phyloP scores from a whole-genome alignment of 2,888 invertebrate species.

The Cremastinae sp. region DNA sequence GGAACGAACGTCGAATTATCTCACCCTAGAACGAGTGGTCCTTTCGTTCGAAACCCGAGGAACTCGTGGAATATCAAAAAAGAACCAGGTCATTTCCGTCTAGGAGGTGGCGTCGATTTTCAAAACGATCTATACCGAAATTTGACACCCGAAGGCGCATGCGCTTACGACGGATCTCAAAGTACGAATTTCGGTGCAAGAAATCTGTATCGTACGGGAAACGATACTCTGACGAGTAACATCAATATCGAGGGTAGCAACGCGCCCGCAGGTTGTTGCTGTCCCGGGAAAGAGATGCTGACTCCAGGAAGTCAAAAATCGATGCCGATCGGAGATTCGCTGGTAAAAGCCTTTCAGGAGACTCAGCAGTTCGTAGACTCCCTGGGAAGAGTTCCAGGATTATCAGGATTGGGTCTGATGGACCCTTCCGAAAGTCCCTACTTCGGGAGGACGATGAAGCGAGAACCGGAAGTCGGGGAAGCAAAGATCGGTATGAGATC shows the following conservation, averaged over 20 bases:
- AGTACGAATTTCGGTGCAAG: slow-evolving; percentile 41
- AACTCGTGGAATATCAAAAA: slow-evolving; percentile 47
- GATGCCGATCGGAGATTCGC: slow-evolving; percentile 69
- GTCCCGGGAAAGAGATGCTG: slow-evolving; percentile 60
- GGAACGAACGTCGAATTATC: slow-evolving; percentile 55
- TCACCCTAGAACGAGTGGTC: slow-evolving; percentile 33
- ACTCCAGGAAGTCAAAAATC: slow-evolving; percentile 61
- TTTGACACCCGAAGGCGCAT: too few species aligned
- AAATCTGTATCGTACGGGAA: slow-evolving; percentile 2
- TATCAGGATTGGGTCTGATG: slow-evolving; percentile 72
- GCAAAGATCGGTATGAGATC: not conserved
- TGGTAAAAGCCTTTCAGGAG: slow-evolving; percentile 72
- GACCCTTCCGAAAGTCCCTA: slow-evolving; percentile 75
- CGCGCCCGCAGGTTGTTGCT: slow-evolving; percentile 54
- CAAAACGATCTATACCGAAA: not conserved
- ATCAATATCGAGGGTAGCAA: not conserved
- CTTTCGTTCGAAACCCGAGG: slow-evolving; percentile 30
- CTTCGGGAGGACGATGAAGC: slow-evolving; percentile 65
- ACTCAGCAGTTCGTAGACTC: slow-evolving; percentile 75
- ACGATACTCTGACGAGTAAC: not conserved
- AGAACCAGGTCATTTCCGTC: slow-evolving; percentile 56
- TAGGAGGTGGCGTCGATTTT: slow-evolving; percentile 56
- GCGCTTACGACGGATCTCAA: slow-evolving; percentile 12
- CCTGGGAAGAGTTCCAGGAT: slow-evolving; percentile 72
- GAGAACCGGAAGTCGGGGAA: slow-evolving; percentile 24